Evolutionary conservation across 1,140 invertebrate species (phyloP).

Genomic region (Drosophila kepulauana): DNA sequence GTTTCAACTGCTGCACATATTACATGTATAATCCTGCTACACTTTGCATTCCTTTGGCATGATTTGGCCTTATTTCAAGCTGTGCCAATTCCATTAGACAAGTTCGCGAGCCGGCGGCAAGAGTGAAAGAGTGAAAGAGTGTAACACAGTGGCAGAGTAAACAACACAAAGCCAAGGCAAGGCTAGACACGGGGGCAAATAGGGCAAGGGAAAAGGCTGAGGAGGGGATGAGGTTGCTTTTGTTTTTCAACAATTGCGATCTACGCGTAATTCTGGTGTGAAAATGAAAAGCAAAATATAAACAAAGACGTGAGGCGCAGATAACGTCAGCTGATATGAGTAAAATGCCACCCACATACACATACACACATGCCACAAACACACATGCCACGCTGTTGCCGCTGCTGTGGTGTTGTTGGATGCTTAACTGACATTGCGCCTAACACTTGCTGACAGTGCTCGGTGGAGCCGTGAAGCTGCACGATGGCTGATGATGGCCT

Average conservation of each 20-base stretch:
- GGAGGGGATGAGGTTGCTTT: background rate
- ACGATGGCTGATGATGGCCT: background rate
- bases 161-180: constrained; percentile 18
- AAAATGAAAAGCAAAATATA: constrained; percentile 41
- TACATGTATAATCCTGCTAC: background rate
- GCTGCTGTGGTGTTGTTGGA: constrained; percentile 4
- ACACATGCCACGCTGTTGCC: background rate
- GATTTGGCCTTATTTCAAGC: constrained; percentile 25
- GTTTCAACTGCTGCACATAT: background rate
- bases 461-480: background rate
- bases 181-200: background rate
- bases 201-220: background rate
- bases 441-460: constrained; percentile 13
- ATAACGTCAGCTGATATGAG: constrained; percentile 68
- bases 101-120: background rate
- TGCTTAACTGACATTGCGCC: constrained; percentile 10
- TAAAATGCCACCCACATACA: constrained; percentile 25
- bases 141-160: constrained; percentile 1
- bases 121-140: background rate
- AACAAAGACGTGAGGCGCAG: constrained; percentile 51
- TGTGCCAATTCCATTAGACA: constrained; percentile 4
- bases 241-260: constrained; percentile 55
- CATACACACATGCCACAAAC: constrained; percentile 1
- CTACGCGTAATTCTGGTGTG: constrained; percentile 58
- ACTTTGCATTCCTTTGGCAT: background rate